phyloP scores from a whole-genome alignment of 2,797 vertebrate genomes.

The Aselliscus stoliczkanus region DNA sequence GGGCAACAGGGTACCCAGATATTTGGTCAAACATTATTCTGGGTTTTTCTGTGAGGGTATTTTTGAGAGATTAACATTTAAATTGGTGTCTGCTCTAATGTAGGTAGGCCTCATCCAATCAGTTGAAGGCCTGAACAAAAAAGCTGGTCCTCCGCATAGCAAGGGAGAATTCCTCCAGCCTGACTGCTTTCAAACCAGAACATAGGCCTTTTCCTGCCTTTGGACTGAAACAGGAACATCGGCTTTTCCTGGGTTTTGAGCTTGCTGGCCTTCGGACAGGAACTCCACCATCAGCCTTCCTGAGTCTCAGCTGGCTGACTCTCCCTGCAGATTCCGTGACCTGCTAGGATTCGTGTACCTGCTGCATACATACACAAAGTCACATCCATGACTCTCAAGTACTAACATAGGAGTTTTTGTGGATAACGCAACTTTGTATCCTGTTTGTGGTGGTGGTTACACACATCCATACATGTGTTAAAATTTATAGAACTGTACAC shows the following conservation, averaged over 20 bases:
- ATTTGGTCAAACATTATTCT: not conserved
- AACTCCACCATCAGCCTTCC: not conserved
- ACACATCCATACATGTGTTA: not conserved
- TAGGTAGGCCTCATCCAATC: not conserved
- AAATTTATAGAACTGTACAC: not conserved
- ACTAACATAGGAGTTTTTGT: not conserved
- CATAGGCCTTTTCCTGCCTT: not conserved
- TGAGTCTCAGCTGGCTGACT: not conserved
- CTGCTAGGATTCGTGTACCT: not conserved
- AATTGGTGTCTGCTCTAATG: not conserved
- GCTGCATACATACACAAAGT: not conserved
- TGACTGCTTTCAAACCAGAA: not conserved
- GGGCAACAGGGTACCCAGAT: not conserved
- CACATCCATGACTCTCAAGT: not conserved
- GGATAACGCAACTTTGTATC: not conserved
- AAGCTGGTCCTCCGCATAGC: no score
- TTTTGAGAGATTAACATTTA: not conserved
- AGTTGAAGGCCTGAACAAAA: not conserved
- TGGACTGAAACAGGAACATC: not conserved
- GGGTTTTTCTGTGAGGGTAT: not conserved
- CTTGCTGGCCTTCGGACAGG: not conserved
- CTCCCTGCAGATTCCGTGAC: not conserved
- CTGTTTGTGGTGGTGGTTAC: not conserved
- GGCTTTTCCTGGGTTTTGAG: not conserved
- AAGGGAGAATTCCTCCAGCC: not conserved